These are phyloP conservation scores for Lagocephalus sceleratus DNA, from an alignment of 2,797 vertebrate genomes.

Conservation along the genomic window DNA sequence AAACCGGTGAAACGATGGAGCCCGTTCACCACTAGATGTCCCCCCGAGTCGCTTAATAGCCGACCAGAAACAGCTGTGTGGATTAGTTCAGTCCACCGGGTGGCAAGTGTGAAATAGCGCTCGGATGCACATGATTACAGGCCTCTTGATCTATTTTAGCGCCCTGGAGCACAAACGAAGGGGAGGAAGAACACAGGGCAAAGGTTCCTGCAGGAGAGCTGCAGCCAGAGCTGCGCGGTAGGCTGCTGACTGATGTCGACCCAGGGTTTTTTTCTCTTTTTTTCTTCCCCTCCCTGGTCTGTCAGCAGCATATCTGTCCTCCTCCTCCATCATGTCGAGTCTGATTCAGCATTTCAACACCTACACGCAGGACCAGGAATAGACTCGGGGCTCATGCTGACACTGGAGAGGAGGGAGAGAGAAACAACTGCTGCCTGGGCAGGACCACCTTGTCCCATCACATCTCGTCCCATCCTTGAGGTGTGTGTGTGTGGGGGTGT, in stretches of 20 bases:
- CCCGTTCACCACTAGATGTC: slow-evolving; percentile 61
- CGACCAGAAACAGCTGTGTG: slow-evolving; percentile 42
- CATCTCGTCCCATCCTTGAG: slow-evolving; percentile 22
- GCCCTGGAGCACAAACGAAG: slow-evolving; percentile 3
- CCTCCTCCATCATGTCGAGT: slow-evolving; percentile 57
- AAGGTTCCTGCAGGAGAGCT: background rate
- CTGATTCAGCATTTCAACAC: slow-evolving; percentile 75
- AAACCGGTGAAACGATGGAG: slow-evolving; percentile 21
- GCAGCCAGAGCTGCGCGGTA: background rate
- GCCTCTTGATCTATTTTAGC: slow-evolving; percentile 7
- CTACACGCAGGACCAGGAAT: slow-evolving; percentile 69
- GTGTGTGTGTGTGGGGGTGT: background rate
- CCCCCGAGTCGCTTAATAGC: slow-evolving; percentile 30
- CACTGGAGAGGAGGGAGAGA: slow-evolving; percentile 39
- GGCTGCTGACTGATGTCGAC: slow-evolving; percentile 15
- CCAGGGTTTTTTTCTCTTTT: slow-evolving; percentile 23
- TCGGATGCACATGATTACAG: slow-evolving; percentile 7
- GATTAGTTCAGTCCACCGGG: slow-evolving; percentile 42
- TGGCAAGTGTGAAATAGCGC: slow-evolving; percentile 24
- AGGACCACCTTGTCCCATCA: slow-evolving; percentile 33
- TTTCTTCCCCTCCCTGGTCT: slow-evolving; percentile 19
- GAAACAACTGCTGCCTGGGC: slow-evolving; percentile 38
- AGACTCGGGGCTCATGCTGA: slow-evolving; percentile 54
- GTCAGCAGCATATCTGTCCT: slow-evolving; percentile 65
- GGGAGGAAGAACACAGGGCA: background rate